Percentiles rank a stretch among this genome's conserved stretches.
Conservation (phyloP, 2,888 invertebrate genomes). For the Chaitophorus viminalis region DNA sequence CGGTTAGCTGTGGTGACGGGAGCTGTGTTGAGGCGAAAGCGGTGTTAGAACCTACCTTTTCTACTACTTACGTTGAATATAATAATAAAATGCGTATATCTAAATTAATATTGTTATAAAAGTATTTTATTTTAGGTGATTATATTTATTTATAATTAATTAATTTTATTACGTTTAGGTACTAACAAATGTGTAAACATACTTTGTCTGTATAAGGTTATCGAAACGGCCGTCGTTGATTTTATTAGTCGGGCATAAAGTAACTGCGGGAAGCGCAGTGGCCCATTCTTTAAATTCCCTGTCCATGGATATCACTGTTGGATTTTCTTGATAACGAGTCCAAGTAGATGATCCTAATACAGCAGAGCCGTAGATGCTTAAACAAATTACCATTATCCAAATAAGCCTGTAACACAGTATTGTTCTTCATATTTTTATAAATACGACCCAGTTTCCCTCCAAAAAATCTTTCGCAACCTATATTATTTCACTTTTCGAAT, state of each 20-base stretch:
- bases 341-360: slow-evolving; percentile 63
- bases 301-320: slow-evolving; percentile 66
- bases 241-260: slow-evolving; percentile 65
- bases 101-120: too few species aligned
- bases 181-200: neutral
- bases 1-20: too few species aligned
- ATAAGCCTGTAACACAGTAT: slow-evolving; percentile 36
- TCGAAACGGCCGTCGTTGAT: slow-evolving; percentile 58
- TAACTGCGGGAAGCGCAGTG: slow-evolving; percentile 65
- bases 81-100: too few species aligned
- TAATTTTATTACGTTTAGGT: neutral
- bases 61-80: too few species aligned
- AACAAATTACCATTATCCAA: slow-evolving; percentile 47
- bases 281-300: slow-evolving; percentile 66
- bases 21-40: too few species aligned
- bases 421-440: too few species aligned
- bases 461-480: too few species aligned
- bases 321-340: slow-evolving; percentile 65
- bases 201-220: slow-evolving; percentile 19
- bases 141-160: neutral
- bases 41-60: too few species aligned
- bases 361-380: slow-evolving; percentile 46
- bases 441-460: too few species aligned
- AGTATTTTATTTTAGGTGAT: neutral
- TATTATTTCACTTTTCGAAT: too few species aligned